Conservation (phyloP, 2,888 invertebrate species). For the Nomada goodeniana region DNA sequence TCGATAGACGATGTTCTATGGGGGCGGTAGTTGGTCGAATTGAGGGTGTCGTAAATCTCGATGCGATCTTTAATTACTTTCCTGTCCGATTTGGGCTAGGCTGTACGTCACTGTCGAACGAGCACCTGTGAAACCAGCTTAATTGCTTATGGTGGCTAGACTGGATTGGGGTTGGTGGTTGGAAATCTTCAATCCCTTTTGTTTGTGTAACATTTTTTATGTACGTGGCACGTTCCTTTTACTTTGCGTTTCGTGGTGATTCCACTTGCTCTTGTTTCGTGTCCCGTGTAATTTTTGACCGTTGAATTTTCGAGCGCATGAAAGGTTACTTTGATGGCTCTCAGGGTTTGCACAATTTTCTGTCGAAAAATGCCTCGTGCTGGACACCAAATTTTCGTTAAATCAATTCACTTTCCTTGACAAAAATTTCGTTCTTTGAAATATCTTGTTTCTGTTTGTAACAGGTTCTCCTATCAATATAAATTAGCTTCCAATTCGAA, state of each 20-base stretch:
- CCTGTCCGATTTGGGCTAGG: conserved; percentile 34
- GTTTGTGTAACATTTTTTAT: neutral
- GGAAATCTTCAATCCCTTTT: neutral
- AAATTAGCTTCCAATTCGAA: too few species aligned
- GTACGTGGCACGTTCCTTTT: too few species aligned
- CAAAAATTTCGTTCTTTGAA: too few species aligned
- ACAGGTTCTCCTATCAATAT: too few species aligned
- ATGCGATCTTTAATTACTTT: conserved; percentile 56
- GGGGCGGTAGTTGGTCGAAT: conserved; percentile 26
- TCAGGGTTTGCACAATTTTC: too few species aligned
- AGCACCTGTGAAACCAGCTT: conserved; percentile 47
- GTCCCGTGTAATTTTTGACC: too few species aligned
- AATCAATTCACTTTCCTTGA: neutral
- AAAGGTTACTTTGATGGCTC: too few species aligned
- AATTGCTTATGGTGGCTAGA: conserved; percentile 40
- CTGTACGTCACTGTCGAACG: conserved; percentile 61
- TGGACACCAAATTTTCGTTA: neutral
- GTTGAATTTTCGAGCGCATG: too few species aligned
- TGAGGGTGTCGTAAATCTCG: conserved; percentile 58
- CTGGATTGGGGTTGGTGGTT: neutral
- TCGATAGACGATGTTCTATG: conserved; percentile 34
- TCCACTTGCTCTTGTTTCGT: too few species aligned
- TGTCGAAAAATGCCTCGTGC: too few species aligned
- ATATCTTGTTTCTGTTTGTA: too few species aligned
- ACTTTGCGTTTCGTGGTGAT: too few species aligned